Percentiles rank a stretch among this genome's conserved stretches.
Evolutionary conservation across 2,888 invertebrate genomes (phyloP).

Genomic region (Pristionchus exspectatus): DNA sequence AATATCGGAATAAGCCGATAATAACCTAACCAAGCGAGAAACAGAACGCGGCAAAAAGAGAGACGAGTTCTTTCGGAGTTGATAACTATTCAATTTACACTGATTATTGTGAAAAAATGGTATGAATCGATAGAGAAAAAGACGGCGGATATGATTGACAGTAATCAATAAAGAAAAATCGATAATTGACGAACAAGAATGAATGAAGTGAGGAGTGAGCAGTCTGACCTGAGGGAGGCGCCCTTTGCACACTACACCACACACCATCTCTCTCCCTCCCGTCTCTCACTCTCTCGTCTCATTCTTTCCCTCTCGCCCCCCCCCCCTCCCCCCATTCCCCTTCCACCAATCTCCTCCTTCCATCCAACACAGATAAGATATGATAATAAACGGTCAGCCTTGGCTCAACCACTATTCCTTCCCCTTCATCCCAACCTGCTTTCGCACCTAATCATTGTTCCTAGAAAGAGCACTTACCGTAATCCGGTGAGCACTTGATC

Average conservation of each 20-base stretch:
- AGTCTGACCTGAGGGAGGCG: neutral
- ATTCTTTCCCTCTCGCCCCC: neutral
- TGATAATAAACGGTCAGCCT: constrained; percentile 50
- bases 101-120: neutral
- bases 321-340: neutral
- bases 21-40: constrained; percentile 31
- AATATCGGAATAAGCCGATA: constrained; percentile 36
- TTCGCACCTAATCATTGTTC: constrained; percentile 26
- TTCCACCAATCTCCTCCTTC: neutral
- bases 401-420: neutral
- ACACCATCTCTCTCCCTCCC: neutral
- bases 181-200: neutral
- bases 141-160: neutral
- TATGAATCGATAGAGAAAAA: neutral
- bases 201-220: neutral
- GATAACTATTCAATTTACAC: neutral
- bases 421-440: constrained; percentile 33
- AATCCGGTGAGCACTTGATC: constrained; percentile 44
- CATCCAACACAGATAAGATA: constrained; percentile 43
- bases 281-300: constrained; percentile 37
- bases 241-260: constrained; percentile 37
- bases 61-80: constrained; percentile 2
- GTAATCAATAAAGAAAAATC: neutral
- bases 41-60: constrained; percentile 35
- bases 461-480: constrained; percentile 46